Percentiles rank a stretch among this genome's conserved stretches.
Evolutionary conservation across 2,797 vertebrate genomes (phyloP).

Genomic region (Sebastes miniatus): DNA sequence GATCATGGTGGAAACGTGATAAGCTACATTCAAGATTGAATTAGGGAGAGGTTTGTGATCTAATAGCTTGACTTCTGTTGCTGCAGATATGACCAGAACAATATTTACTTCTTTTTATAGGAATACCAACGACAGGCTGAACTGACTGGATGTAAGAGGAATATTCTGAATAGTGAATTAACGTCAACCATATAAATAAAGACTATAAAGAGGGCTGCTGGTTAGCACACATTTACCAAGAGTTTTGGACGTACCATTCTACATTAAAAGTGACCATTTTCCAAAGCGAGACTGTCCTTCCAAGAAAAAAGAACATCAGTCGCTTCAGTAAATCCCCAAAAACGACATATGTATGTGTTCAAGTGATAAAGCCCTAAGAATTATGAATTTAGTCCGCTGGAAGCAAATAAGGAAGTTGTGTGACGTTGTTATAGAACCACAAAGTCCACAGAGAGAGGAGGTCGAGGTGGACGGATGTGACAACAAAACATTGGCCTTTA

Average conservation of each 20-base stretch:
- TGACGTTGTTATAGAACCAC: neutral
- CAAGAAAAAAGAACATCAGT: no score
- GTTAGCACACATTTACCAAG: neutral
- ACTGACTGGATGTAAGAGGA: neutral
- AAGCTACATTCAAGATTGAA: conserved; percentile 66
- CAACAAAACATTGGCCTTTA: neutral
- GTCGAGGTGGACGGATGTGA: neutral
- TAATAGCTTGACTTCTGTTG: conserved; percentile 43
- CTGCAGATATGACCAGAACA: conserved; percentile 13
- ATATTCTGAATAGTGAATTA: neutral
- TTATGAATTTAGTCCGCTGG: no score
- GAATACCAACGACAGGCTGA: neutral
- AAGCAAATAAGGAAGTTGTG: neutral
- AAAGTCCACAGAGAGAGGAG: neutral
- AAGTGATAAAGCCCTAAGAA: no score
- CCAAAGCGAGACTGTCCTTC: no score
- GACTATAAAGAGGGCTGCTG: neutral
- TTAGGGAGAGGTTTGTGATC: conserved; percentile 51
- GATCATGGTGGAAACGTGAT: conserved; percentile 57
- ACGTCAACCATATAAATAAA: neutral
- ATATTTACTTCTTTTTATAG: conserved; percentile 27
- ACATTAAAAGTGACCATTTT: no score
- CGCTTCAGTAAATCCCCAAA: no score
- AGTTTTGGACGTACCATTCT: neutral
- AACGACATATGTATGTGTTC: no score